Evolutionary conservation across 30 jellyfish, hydroid and myxozoan species (phyloP), one percentile per base, ranked within the genome.

Genomic region (Chrysaora quinquecirrha): DNA sequence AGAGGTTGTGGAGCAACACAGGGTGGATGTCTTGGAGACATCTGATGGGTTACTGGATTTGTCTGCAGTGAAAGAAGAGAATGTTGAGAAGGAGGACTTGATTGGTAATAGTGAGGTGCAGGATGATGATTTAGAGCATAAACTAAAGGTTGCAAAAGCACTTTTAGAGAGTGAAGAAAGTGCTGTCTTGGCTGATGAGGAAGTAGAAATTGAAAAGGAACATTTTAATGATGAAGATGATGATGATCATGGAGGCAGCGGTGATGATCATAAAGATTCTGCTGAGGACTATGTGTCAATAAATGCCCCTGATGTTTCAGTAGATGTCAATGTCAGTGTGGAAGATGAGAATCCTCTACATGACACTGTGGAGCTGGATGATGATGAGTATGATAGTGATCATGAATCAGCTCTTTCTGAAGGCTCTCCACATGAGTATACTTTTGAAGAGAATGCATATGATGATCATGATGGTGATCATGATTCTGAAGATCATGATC

Each of bases 61-160:
- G 6, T 3, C 54, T 38, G 11, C 54, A 38, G 54, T 38, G 78
- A 66, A 27, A 12, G 22, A 16, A 9, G 76, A 75, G 10, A 76
- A 56, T 22, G 33, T 11, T 30, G 67, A 2, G 32, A 76, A 75
- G 34, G 76, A 21, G 61, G 28, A 46, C 9, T 2, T 49, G 31
- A 24, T 25, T 1, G 73, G 52, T 9, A 27, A 66, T 10, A 76
- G 38, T 28, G 46, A 11, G 7, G n/a, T 29, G 7, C 79, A 56
- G 35, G 85, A 68, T 30, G 85, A 29, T 20, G 85, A 49, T n/a
- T 18, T 66, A 28, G 80, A 68, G 34, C 47, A 28, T 22, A 54
- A 65, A 43, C 21, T 1, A 32, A 34, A 62, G 38, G 60, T 21
- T 14, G 73, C 31, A 12, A 46, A 1, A 9, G 23, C 72, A 32